Base-by-base conservation (phyloP, 2,797 vertebrate genomes). In the Scolopax rusticola region DNA sequence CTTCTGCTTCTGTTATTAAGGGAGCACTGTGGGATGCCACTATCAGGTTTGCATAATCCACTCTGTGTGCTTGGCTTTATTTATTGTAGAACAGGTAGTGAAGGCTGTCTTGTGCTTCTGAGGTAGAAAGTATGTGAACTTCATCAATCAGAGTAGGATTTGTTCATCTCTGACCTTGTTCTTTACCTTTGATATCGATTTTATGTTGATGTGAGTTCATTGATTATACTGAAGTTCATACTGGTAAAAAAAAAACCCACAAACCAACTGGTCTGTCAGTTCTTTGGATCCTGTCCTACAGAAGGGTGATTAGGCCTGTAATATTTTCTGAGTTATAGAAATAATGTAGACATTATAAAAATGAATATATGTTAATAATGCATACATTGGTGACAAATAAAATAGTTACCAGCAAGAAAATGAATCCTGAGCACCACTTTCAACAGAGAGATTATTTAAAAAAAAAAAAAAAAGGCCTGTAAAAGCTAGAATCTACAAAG, bases 231-330 rank as follows among this genome's bases (percentile, higher is more conserved):
- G 38, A 51, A n/a, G 40, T 80, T 71, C 1, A 4, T 43, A 36
- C 3, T 0, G 1, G 18, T 80, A 7, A 87, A 71, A 51, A 61
- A 27, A 7, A 0, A 7, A 27, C 14, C 7, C 36, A 13, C n/a
- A 40, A 43, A 68, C 28, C 9, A 68, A 2, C 14, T 57, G 33
- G 12, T 41, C 56, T 54, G 15, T 12, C 9, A 54, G 30, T 59
- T 11, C 15, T 28, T 40, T 74, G 48, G 71, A 68, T 32, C 38
- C 47, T 43, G 30, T 38, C 64, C 27, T 63, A 4, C 16, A 41
- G 68, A 64, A 77, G 11, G 12, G 4, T 53, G 27, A 47, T 81
- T 43, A 65, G 51, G 10, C 12, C 41, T 88, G 11, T 45, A 75
- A 19, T 47, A 16, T 43, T 78, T 85, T 75, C n/a, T 48, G 33